phyloP scores from a whole-genome alignment of 2,113 vertebrate genomes.

The Gorsachius goisagi region DNA sequence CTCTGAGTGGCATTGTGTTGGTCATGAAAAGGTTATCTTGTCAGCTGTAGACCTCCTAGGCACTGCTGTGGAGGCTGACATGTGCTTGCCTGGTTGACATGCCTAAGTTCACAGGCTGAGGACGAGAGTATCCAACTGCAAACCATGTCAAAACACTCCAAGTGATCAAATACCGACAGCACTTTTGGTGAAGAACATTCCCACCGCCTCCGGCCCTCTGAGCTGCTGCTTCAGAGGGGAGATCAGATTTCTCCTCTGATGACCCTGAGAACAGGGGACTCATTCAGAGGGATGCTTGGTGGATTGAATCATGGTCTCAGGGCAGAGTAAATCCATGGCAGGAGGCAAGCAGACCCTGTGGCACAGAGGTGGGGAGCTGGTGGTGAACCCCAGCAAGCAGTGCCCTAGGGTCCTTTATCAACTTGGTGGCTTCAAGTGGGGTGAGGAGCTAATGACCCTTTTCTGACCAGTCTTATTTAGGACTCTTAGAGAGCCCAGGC shows the following conservation, averaged over 20 bases:
- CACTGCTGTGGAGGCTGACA: background rate
- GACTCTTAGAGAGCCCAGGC: background rate
- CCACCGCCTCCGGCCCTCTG: background rate
- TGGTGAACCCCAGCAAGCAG: background rate
- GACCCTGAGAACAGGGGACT: background rate
- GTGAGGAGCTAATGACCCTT: background rate
- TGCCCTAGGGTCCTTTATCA: background rate
- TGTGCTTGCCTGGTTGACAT: background rate
- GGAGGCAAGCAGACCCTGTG: background rate
- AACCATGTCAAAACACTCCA: background rate
- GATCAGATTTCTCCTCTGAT: slow-evolving; percentile 15
- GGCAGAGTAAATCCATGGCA: background rate
- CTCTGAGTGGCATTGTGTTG: background rate
- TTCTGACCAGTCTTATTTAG: background rate
- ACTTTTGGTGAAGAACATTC: slow-evolving; percentile 6
- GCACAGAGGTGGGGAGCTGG: background rate
- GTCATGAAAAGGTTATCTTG: slow-evolving; percentile 41
- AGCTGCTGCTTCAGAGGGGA: background rate
- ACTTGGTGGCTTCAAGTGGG: background rate
- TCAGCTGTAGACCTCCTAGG: slow-evolving; percentile 31
- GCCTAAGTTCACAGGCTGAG: slow-evolving; percentile 7
- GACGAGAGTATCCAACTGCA: background rate
- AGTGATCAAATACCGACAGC: slow-evolving; percentile 23
- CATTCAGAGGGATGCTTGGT: background rate
- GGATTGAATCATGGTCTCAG: background rate